phyloP scores from a whole-genome alignment of 2,888 invertebrate genomes.

The Meganola albula region DNA sequence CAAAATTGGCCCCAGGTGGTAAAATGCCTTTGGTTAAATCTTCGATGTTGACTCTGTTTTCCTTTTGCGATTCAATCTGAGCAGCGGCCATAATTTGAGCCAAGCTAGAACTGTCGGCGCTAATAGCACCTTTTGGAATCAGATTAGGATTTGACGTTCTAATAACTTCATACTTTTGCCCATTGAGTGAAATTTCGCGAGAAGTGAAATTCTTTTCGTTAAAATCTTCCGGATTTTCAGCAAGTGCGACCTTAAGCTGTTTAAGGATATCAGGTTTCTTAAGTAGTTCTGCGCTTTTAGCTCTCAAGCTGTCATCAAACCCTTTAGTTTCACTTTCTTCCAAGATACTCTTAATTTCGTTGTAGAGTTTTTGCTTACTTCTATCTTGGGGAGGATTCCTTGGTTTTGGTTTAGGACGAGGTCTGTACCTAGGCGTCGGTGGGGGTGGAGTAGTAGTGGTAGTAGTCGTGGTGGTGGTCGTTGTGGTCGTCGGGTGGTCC shows the following conservation, averaged over 20 bases:
- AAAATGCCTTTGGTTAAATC: slow-evolving; percentile 88
- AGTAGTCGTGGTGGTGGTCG: slow-evolving; percentile 82
- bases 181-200: slow-evolving; percentile 85
- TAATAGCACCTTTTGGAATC: slow-evolving; percentile 77
- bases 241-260: slow-evolving; percentile 84
- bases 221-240: slow-evolving; percentile 81
- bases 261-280: slow-evolving; percentile 85
- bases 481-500: slow-evolving; percentile 83
- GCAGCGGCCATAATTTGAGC: slow-evolving; percentile 59
- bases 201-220: slow-evolving; percentile 83
- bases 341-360: slow-evolving; percentile 73
- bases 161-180: slow-evolving; percentile 85
- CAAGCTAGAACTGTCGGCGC: slow-evolving; percentile 62
- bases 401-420: slow-evolving; percentile 52
- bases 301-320: slow-evolving; percentile 69
- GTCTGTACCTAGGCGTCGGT: slow-evolving; percentile 50
- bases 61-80: slow-evolving; percentile 64
- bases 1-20: slow-evolving; percentile 88
- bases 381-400: slow-evolving; percentile 68
- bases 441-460: slow-evolving; percentile 65
- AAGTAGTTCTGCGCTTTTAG: slow-evolving; percentile 76
- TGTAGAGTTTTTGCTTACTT: slow-evolving; percentile 77
- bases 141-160: slow-evolving; percentile 84
- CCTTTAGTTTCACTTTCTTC: slow-evolving; percentile 78
- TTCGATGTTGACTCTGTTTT: slow-evolving; percentile 83